Base-by-base conservation (phyloP, 2,888 invertebrate genomes). In the Lasioglossum vierecki region DNA sequence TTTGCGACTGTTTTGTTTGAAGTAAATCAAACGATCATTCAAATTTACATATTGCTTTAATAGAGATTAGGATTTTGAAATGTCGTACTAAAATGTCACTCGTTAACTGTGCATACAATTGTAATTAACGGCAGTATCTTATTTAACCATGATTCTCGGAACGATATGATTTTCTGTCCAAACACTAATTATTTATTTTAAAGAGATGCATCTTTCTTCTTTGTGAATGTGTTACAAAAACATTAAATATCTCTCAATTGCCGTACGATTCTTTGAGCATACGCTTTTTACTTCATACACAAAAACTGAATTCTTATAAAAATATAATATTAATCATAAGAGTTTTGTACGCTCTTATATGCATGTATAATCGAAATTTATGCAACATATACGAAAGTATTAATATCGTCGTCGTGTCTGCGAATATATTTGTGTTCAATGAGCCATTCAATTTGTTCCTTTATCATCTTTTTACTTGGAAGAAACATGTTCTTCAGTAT, bases 401-500 rank as follows among this genome's bases (percentile, higher is more conserved):
- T 99, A 94, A 99, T 99, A 95, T 99, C 99, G 92, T 99, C 98
- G 93, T 99, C 99, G 95, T 99, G 99, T 91, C 99, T 96, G 86
- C 97, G 96, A 98, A 99, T 99, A 95, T 99, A 99, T 95, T 99
- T 99, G 95, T 99, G 98, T 95, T 99, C 99, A 89, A 99, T 99
- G 71, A 99, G 97, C 99, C 99, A 99, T 95, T 99, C 99, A 78
- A 99, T 96, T 95, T 99, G 99, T 95, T 99, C 99, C 95, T 99
- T 99, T 92, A 99, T 99, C 98, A 99, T 98, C 95, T 99, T 99
- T 95, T 99, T 99, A 88, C 99, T 99, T 44, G 99, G 99, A 94
- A 99, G 96, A 96, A 99, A 99, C 99, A 99, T 99, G 95, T 99
- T 99, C 96, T 99, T 99, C 92, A 99, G 96, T 94, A 99, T 99